Base-by-base conservation (phyloP, 35 echinoderm and acorn worm species). In the Holothuria glaberrima region DNA sequence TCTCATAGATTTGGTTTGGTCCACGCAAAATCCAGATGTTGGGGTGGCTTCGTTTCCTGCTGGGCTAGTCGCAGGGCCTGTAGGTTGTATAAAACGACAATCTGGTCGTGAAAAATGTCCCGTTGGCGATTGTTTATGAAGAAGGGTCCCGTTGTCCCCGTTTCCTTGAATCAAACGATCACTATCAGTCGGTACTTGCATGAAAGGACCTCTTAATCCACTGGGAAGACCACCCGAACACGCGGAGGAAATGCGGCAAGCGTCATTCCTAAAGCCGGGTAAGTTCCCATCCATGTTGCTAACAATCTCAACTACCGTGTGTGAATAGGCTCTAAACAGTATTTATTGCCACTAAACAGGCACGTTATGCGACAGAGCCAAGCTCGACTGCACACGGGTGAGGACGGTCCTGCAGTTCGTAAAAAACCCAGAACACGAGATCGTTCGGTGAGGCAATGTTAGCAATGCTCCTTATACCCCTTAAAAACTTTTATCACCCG, bases 321-420 rank as follows among this genome's bases (percentile, higher is more conserved):
- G 60, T 87, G 85, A 70, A 20, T 87, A 87, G 85, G 85, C 85
- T 70, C 85, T 87, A 87, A 87, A 87, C 60, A 59, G 17, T 52
- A 35, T 87, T 87, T 87, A 87, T 87, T 69, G 62, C 61, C 85
- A 87, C 85, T 87, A 87, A 87, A 87, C 85, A 87, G 19, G 38
- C 85, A 71, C 85, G 85, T 87, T 59, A 87, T 67, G 85, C 41
- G 85, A 52, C 20, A 50, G 66, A 87, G 85, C 85, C 85, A 87
- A 87, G 85, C 85, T 46, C 66, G 61, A 71, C 26, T 87, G 85
- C 36, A 69, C 85, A 87, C 85, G 36, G 80, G 30, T 63, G 80
- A 84, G 32, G 80, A 63, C 80, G 21, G 57, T 22, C 57, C 10
- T 26, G 30, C 80, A 12, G 80, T 61, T 63, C 25, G 52, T 62